A percentile compares a stretch with the other conserved stretches of the same genome.
Evolutionary conservation across 2,797 vertebrate genomes (phyloP).

Genomic region (Hapalemur alaotrensis): DNA sequence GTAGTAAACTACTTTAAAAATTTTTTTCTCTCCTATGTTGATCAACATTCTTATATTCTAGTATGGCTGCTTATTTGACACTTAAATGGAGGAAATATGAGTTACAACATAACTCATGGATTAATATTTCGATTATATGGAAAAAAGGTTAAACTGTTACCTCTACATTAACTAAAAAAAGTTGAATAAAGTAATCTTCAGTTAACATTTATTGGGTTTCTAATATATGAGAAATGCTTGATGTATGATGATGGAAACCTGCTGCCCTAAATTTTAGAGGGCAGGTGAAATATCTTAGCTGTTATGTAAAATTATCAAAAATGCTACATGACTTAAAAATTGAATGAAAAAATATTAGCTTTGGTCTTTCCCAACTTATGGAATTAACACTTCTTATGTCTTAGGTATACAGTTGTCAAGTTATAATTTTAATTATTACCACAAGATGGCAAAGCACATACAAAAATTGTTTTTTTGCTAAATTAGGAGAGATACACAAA

Average conservation of each 20-base stretch:
- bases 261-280: background rate
- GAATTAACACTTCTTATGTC: background rate
- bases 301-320: conserved; percentile 15
- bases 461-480: background rate
- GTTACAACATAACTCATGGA: background rate
- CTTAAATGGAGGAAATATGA: background rate
- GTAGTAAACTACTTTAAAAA: background rate
- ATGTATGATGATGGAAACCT: background rate
- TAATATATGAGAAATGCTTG: background rate
- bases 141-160: background rate
- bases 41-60: background rate
- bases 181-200: background rate
- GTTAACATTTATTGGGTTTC: background rate
- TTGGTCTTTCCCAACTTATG: background rate
- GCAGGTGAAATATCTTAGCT: background rate
- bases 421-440: conserved; percentile 23
- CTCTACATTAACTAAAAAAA: background rate
- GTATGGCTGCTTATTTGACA: background rate
- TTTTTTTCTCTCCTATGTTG: background rate
- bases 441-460: background rate
- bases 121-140: background rate
- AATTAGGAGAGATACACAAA: background rate
- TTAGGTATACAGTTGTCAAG: background rate
- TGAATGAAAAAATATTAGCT: background rate
- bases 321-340: background rate